Conservation (phyloP, 2,113 vertebrate species). For the Cryptotis parvus region DNA sequence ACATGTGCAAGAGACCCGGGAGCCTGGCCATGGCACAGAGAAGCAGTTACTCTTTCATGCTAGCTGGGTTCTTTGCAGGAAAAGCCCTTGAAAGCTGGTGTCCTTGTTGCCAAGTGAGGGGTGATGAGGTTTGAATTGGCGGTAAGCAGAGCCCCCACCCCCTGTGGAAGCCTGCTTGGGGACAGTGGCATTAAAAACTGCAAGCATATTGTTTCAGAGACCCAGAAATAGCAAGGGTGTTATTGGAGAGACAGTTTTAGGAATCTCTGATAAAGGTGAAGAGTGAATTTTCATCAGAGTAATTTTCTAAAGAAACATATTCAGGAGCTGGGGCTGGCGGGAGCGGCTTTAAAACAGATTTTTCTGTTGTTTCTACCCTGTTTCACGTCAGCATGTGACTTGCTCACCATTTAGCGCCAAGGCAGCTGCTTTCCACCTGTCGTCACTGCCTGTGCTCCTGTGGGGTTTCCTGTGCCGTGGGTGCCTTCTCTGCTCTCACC, state of each 20-base stretch:
- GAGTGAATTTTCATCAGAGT: constrained; percentile 41
- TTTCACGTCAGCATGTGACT: neutral
- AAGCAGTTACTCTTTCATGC: neutral
- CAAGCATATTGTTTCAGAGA: constrained; percentile 25
- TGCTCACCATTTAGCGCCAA: neutral
- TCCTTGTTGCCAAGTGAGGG: neutral
- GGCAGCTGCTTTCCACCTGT: neutral
- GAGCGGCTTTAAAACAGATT: neutral
- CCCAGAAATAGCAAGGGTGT: constrained; percentile 33
- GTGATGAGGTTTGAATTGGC: neutral
- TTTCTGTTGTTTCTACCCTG: neutral
- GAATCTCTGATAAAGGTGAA: constrained; percentile 42
- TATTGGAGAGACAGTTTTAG: constrained; percentile 29
- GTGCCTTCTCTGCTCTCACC: neutral
- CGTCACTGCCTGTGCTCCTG: neutral
- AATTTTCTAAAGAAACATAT: neutral
- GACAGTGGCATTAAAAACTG: neutral
- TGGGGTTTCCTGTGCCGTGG: neutral
- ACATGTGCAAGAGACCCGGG: neutral
- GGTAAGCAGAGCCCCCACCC: neutral
- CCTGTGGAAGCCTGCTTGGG: neutral
- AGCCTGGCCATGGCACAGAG: neutral
- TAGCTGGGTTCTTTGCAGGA: constrained; percentile 17
- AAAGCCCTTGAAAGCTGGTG: neutral
- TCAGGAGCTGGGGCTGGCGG: constrained; percentile 23